phyloP scores from a whole-genome alignment of 2,113 vertebrate genomes.

The Noctilio leporinus region DNA sequence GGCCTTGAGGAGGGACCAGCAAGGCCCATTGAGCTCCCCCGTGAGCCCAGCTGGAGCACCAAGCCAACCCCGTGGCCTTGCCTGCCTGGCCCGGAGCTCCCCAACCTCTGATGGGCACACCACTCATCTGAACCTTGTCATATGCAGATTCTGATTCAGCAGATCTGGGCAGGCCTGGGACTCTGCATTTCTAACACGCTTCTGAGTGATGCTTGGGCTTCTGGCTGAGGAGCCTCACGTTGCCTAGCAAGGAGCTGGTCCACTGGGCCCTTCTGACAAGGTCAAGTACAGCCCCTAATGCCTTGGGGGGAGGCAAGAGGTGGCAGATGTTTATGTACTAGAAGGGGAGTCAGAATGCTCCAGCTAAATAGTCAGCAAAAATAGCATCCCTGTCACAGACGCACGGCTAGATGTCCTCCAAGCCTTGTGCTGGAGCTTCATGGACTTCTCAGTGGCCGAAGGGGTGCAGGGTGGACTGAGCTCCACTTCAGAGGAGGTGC shows the following conservation, averaged over 20 bases:
- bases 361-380: neutral
- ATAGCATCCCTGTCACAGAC: accelerated
- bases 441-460: no score
- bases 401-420: neutral
- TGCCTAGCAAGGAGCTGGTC: no score
- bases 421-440: neutral
- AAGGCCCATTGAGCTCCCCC: accelerated
- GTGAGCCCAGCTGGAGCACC: accelerated
- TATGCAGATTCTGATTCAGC: no score
- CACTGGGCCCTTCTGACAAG: neutral
- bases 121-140: neutral
- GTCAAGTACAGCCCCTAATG: no score
- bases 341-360: neutral
- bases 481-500: neutral
- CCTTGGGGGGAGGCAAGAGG: neutral
- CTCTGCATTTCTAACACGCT: neutral
- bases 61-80: no score
- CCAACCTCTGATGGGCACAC: neutral
- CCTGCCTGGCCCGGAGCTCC: neutral
- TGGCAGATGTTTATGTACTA: neutral
- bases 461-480: accelerated
- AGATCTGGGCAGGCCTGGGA: neutral
- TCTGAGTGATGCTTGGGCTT: accelerated
- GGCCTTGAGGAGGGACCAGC: neutral
- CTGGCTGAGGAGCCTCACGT: neutral